These are phyloP conservation scores for Carassius gibelio DNA, from an alignment of 2,113 vertebrate species.

Conservation along the genomic window DNA sequence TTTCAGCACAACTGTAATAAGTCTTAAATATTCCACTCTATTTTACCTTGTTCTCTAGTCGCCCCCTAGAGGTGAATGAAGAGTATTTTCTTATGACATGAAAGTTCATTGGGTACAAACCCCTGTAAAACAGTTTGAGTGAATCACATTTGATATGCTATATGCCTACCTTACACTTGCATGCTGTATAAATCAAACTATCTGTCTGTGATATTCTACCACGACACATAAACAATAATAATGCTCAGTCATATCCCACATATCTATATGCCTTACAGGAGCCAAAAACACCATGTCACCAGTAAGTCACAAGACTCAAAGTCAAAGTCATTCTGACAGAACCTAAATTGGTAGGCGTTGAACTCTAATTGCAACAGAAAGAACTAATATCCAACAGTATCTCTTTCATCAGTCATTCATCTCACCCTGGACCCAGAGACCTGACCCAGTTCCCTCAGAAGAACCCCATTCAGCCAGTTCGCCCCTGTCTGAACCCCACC, in stretches of 20 bases:
- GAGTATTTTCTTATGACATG: neutral
- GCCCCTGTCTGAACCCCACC: conserved; percentile 42
- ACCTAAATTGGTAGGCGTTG: neutral
- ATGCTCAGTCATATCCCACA: neutral
- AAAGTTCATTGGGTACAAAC: neutral
- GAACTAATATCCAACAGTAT: neutral
- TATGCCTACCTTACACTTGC: neutral
- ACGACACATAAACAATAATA: neutral
- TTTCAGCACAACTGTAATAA: neutral
- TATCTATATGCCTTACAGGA: neutral
- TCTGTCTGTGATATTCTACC: neutral
- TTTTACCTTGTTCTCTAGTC: neutral
- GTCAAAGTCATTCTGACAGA: neutral
- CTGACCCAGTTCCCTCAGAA: conserved; percentile 43
- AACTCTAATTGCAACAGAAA: neutral
- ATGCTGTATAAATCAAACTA: neutral
- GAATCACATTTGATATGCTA: neutral
- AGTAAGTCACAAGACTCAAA: neutral
- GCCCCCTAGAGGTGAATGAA: conserved; percentile 21
- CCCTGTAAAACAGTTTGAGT: neutral
- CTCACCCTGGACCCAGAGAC: conserved; percentile 10
- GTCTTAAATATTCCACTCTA: neutral
- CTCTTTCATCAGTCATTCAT: neutral
- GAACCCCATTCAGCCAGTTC: conserved; percentile 26
- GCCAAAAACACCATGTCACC: neutral